Evolutionary conservation across 2,113 vertebrate species (phyloP), one percentile per base, ranked within the genome.

Genomic region (Sinocyclocheilus grahami): DNA sequence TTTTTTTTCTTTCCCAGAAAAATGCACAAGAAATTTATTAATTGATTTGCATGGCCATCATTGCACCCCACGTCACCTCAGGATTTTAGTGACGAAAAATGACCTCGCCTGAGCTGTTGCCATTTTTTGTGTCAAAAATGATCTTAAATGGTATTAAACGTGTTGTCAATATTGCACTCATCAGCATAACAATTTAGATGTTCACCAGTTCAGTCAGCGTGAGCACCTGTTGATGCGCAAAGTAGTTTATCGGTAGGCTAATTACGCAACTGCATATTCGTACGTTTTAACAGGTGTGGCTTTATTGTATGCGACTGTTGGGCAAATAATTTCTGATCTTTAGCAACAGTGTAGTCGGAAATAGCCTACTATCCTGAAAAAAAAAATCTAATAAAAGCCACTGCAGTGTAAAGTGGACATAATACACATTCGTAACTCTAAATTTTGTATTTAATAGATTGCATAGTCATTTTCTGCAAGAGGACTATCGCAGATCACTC

Each of bases 401-500:
- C 33, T 62, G 78, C 75, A n/a, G 5, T 37, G 20, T 63, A 63
- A 37, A n/a, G 20, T 63, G 53, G 53, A n/a, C 42, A 11, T 46
- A 11, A 46, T 11, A 46, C 42, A 46, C 48, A 53, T 58, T 24
- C 12, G 39, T 81, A 24, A 27, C 11, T 81, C 27, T 72, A 39
- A 24, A 39, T 37, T 85, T 63, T 82, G 11, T 27, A 5, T 78
- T 88, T 33, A 67, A 69, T 9, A 1, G 16, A 10, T n/a, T 69
- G 42, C 16, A 69, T 69, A 42, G 78, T 63, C 22, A 39, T n/a
- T 65, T 81, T n/a, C 74, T 81, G 60, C 63, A 33, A 33, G 69
- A 78, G 4, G 13, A 51, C 30, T 65, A 58, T 65, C 8, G 58
- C 62, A 80, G 78, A 78, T 78, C 79, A 83, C 81, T 37, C 33